Evolutionary conservation across 1,140 invertebrate genomes (phyloP).

Genomic region (Tenebrio molitor): DNA sequence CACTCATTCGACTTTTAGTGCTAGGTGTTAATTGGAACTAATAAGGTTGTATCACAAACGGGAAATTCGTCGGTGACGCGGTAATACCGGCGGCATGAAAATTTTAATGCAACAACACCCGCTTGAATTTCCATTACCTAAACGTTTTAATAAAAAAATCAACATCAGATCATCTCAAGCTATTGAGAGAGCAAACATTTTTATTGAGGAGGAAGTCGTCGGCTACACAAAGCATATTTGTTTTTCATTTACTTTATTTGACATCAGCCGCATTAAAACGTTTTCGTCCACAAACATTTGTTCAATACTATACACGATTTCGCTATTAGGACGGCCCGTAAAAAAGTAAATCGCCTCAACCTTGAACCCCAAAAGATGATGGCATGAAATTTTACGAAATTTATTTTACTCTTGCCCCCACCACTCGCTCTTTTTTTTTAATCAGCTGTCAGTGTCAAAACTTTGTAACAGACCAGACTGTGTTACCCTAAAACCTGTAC

Average conservation of each 20-base stretch:
- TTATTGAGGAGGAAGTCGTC: conserved; percentile 43
- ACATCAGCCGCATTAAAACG: conserved; percentile 53
- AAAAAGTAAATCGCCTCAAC: conserved; percentile 4
- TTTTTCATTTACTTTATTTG: conserved; percentile 58
- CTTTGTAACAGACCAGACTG: too few relatives aligned
- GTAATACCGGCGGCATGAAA: conserved; percentile 27
- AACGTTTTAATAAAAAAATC: conserved; percentile 21
- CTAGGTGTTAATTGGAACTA: conserved; percentile 39
- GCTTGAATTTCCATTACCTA: conserved; percentile 27
- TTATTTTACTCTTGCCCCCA: too few relatives aligned
- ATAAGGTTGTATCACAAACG: conserved; percentile 27
- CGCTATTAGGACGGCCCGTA: conserved; percentile 32
- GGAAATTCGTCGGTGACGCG: conserved; percentile 32
- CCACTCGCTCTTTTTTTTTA: too few relatives aligned
- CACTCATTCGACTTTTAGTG: conserved; percentile 23
- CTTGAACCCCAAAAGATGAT: conserved; percentile 15
- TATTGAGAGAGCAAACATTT: conserved; percentile 45
- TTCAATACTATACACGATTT: conserved; percentile 49
- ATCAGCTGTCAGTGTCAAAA: too few relatives aligned
- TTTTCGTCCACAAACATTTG: conserved; percentile 53
- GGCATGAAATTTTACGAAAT: too few relatives aligned
- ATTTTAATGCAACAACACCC: conserved; percentile 8
- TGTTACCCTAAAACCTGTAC: too few relatives aligned
- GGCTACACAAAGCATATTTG: conserved; percentile 51
- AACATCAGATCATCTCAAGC: conserved; percentile 37